Base-by-base conservation (phyloP, 2,113 vertebrate species). In the Myanophis thanlyinensis region DNA sequence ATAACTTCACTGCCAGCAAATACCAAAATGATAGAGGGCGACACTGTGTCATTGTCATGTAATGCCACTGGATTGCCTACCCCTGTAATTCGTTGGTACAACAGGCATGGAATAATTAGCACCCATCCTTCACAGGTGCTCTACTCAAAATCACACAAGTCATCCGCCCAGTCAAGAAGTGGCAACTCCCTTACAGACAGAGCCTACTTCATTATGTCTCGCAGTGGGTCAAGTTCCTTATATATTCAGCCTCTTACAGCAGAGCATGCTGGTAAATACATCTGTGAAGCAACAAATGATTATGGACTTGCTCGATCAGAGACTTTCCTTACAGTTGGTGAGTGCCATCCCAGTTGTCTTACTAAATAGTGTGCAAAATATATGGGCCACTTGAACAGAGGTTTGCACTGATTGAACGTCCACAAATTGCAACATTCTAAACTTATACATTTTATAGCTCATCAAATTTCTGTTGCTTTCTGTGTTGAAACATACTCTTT, bases 11-110 rank as follows among this genome's bases (percentile, higher is more conserved):
- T 95, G 0, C 98, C 97, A 25, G 56, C 87, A 4, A 98, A 96
- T 25, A 13, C 92, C n/a, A 89, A 95, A 1, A 97, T 96, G 93
- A 51, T 54, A 1, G 95, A 93, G 0, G 98, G 98, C 0, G 96
- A 94, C 85, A 95, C 95, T 0, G 94, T 97, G 0, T 97, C 95
- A 0, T 87, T 98, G 89, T 97, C 97, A 85, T 98, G 98, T 93
- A 98, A 97, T 0, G 98, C 98, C 94, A 97, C 96, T 0, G 98
- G 98, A 8, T 91, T 96, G 0, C 97, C 98, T 0, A 1, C 93
- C 12, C 98, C 98, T 0, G 4, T 88, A 52, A 97, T 98, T 62
- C 97, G 91, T 23, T 98, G 98, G 98, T 97, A 98, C 35, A 93
- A 98, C 92, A 90, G 93, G 86, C 96, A 84, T 1, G 98, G 98